phyloP scores from a whole-genome alignment of 2,888 invertebrate species.

The Branchipolynoe longqiensis region DNA sequence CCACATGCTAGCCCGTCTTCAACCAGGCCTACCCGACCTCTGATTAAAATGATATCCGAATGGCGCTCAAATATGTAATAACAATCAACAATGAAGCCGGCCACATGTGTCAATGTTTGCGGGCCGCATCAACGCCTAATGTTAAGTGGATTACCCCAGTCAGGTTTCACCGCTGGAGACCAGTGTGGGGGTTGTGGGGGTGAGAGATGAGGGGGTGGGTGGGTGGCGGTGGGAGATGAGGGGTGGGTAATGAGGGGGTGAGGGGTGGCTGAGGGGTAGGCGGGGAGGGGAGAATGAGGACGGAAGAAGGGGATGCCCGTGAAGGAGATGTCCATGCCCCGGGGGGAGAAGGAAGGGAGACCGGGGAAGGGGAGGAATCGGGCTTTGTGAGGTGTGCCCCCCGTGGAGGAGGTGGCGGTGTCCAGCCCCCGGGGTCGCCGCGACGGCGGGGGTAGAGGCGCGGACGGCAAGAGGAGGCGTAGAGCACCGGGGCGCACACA shows the following conservation, averaged over 20 bases:
- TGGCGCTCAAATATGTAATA: constrained; percentile 58
- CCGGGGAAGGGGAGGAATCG: no score
- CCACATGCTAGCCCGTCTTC: constrained; percentile 27
- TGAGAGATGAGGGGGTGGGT: no score
- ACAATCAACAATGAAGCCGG: constrained; percentile 48
- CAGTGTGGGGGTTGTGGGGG: no score
- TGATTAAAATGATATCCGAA: constrained; percentile 59
- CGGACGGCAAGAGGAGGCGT: not conserved
- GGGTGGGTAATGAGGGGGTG: no score
- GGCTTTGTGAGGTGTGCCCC: no score
- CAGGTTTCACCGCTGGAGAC: constrained; percentile 27
- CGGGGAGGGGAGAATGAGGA: no score
- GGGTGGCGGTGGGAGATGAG: no score
- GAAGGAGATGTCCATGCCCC: no score
- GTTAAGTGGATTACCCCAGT: constrained; percentile 58
- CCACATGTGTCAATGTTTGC: constrained; percentile 58
- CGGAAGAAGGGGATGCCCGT: no score
- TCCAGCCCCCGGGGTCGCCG: not conserved
- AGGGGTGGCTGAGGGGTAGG: no score
- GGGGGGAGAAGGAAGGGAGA: no score
- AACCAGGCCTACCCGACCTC: constrained; percentile 27
- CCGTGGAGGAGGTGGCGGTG: no score
- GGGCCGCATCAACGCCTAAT: constrained; percentile 47
- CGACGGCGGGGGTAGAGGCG: not conserved
- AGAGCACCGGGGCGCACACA: not conserved